Evolutionary conservation across 2,888 invertebrate species (phyloP), one percentile per base, ranked within the genome.

Genomic region (Anaspis maculata): DNA sequence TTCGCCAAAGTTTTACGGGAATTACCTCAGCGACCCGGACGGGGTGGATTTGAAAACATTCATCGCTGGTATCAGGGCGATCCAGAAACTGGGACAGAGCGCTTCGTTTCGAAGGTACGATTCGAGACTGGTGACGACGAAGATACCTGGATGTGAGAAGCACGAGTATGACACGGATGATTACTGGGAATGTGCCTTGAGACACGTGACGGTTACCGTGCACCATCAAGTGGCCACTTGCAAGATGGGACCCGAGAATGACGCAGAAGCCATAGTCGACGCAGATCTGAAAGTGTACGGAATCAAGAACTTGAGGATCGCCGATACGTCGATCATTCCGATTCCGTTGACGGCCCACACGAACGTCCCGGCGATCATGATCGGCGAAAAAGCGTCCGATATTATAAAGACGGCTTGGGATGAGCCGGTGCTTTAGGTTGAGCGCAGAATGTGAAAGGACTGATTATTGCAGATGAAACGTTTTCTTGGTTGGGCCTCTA

Each of bases 191-290:
- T 83, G 83, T 50, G 67, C 73, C 14, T 58, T 78, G 2, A 66
- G 77, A 25, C 68, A 72, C 1, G 52, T 76, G 14, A 74, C 12
- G 7, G 12, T 12, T 13, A 13, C 27, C 5, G 5, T 79, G 22
- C 79, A 81, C 49, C 82, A 83, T 56, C 78, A 80, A 50, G 71
- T 76, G 27, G 73, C 79, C 1, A 81, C 81, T 1, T 79, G 79
- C 46, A 79, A 76, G 57, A 81, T 82, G 79, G 81, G 80, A 1
- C 73, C 76, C 0, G 27, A 49, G 0, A 52, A 59, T 1, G 80
- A 81, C 51, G 59, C 69, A 0, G 64, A 68, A 0, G 64, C 68
- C 2, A 68, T 70, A 14, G 69, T 70, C 12, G 62, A 68, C 42
- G 27, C 39, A 14, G 32, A 44, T 11, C 25, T 47, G n/a, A 74